Evolutionary conservation across 2,113 vertebrate genomes (phyloP), one percentile per base, ranked within the genome.

Genomic region (Carollia perspicillata): DNA sequence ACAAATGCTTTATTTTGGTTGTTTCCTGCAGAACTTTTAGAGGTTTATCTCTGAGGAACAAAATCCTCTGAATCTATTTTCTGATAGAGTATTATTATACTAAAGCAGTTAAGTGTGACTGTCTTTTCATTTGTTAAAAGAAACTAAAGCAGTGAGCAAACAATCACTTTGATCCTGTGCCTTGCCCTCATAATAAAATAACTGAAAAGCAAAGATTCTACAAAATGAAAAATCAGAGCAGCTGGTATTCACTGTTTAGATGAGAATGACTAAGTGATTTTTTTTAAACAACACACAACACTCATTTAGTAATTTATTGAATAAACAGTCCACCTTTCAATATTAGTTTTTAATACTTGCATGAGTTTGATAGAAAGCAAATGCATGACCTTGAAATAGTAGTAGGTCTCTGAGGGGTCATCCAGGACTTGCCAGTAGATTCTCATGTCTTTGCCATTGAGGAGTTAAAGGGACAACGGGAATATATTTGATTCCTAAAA

Each of bases 221-320:
- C 83, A 71, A 93, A 85, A 77, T 69, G 42, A 72, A 60, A 51
- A 87, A 60, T 33, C 28, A 80, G 35, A 71, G 65, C 5, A 49
- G 68, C 28, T 9, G 6, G 5, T 53, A 63, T 51, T 94, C 47
- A 84, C 17, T 81, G 0, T 84, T 68, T 47, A 93, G 53, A 80
- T 84, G 37, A 95, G 22, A 95, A 85, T 16, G 26, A 53, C 1
- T 42, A 83, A 68, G 30, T 60, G 42, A 44, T 72, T 44, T 44
- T 12, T 23, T 23, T 3, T 66, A 78, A 92, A 93, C 28, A 93
- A 93, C 47, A 92, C 35, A 95, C 28, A 44, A 20, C 51, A 53
- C 35, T 89, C 58, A 55, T 16, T 71, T 92, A 81, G 65, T 40
- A 58, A 65, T 44, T 95, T 72, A 72, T 37, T 96, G 93, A 95